Conservation (phyloP, 2,797 vertebrate species). For the Furcifer pardalis region DNA sequence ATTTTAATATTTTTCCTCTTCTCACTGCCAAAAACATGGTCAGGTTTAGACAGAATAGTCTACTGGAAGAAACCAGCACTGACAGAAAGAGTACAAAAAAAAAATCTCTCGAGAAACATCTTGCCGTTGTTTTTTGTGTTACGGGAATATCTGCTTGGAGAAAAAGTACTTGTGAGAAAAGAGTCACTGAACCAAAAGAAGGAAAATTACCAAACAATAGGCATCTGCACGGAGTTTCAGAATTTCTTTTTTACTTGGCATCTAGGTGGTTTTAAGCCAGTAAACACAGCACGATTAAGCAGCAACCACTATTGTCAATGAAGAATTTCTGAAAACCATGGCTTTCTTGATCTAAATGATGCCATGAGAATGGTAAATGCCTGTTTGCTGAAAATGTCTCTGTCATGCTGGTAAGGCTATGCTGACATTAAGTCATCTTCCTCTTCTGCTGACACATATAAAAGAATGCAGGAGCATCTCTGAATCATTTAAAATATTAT, state of each 20-base stretch:
- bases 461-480: background rate
- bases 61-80: background rate
- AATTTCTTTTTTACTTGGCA: background rate
- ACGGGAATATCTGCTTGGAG: background rate
- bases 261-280: background rate
- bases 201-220: background rate
- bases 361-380: background rate
- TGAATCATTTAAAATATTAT: background rate
- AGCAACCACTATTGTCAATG: background rate
- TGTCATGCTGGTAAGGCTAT: background rate
- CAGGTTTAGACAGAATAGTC: background rate
- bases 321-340: background rate
- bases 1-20: background rate
- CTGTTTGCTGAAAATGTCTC: background rate
- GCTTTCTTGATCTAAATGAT: background rate
- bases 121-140: background rate
- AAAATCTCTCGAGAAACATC: background rate
- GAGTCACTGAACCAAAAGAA: background rate
- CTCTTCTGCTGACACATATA: background rate
- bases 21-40: background rate
- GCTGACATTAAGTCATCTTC: background rate
- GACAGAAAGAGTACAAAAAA: background rate
- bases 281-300: background rate
- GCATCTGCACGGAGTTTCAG: background rate
- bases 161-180: background rate